Base-by-base conservation (phyloP, 2,797 vertebrate species). In the Cuniculus paca region DNA sequence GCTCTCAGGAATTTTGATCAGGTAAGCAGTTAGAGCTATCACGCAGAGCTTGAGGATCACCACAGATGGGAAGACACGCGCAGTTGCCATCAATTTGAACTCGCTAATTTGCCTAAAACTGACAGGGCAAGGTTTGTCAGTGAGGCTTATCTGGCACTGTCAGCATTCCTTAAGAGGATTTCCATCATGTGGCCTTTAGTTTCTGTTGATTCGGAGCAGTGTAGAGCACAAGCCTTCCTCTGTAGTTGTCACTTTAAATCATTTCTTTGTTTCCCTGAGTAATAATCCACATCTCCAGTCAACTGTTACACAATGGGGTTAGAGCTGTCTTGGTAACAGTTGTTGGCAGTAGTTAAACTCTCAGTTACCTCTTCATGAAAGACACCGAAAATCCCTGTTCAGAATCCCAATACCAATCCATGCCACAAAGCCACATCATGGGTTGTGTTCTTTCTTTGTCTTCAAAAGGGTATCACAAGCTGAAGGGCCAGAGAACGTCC, bases 71-170 rank as follows among this genome's bases (percentile, higher is more conserved):
- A 90, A 97, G 97, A 97, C 88, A 95, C 90, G 88, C 81, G 48
- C 19, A 81, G 92, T 54, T 94, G 74, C 45, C 81, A 92, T 95
- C 97, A 56, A 90, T 96, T 60, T 90, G 65, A 93, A 96, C 56
- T 96, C 88, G 80, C 86, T 97, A 75, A 97, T 97, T 91, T 97
- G 70, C 92, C 95, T 95, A 94, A 13, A 97, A 94, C 65, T 97
- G 95, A 91, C 93, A 91, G 93, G 87, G 54, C 42, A 84, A 88
- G 72, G 42, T 94, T 75, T 82, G 88, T 96, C 91, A 94, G 75
- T 34, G 81, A 94, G 68, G 34, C 79, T 97, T 92, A 58, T 68
- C 96, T 95, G 85, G 83, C 42, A 91, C 48, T 87, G 78, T 60
- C 85, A 93, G 24, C 36, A 89, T 90, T 95, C 77, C 94, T 42